Evolutionary conservation across 2,888 invertebrate species (phyloP), one percentile per base, ranked within the genome.

Genomic region (Megaustenia siamemsis): DNA sequence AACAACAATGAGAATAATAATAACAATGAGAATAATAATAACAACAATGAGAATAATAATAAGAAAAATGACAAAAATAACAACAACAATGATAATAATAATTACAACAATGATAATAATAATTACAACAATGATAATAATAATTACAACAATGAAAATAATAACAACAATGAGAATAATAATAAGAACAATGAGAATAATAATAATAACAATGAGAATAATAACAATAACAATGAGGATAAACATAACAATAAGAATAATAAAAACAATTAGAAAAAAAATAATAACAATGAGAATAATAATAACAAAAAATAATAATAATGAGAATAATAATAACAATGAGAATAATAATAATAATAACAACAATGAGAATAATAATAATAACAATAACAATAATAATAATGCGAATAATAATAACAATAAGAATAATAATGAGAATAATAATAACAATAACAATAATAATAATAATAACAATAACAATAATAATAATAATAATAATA

Each of bases 201-300:
- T 63, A 10, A 32, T 28, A 28, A 32, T 32, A 32, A 32, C 18
- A 32, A 32, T 63, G 63, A 6, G 28, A 6, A 28, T 63, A 28
- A 32, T 63, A 32, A 12, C 15, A 21, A 38, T 15, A 45, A 73
- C 32, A 4, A n/a, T n/a, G n/a, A n/a, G n/a, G n/a, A n/a, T n/a
- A n/a, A n/a, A n/a, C n/a, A 73, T 73, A 18, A 73, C 45, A n/a
- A 73, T 73, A n/a, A 73, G 15, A 45, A 21, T 73, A n/a, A 43
- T 73, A 5, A 71, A 15, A 45, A 40, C 24, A 18, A 45, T 43
- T 15, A 43, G 43, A 45, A 43, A 43, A n/a, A 73, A 43, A 45
- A 40, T 73, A n/a, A 21, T 43, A n/a, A 73, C 24, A n/a, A 43
- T 43, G 73, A 43, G 43, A 45, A 43, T 73, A 45, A 5, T 49